Percentiles rank a stretch among this genome's conserved stretches.
Evolutionary conservation across 1,140 invertebrate genomes (phyloP).

Genomic region (Theocolax elegans): DNA sequence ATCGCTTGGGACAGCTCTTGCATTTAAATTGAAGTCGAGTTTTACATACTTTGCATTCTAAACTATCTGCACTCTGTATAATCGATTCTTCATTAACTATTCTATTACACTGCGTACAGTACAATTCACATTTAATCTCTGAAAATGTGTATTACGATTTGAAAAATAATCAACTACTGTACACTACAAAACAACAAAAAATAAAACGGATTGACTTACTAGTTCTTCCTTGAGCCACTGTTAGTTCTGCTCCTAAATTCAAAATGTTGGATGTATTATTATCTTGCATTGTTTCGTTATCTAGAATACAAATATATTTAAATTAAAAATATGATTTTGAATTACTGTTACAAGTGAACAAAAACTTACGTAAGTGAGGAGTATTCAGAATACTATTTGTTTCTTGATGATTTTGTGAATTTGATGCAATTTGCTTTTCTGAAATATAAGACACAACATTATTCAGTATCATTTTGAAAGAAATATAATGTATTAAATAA

Average conservation of each 20-base stretch:
- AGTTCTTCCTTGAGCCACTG: slow-evolving; percentile 39
- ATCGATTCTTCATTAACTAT: slow-evolving; percentile 39
- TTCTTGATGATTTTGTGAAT: slow-evolving; percentile 21
- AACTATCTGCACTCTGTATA: slow-evolving; percentile 37
- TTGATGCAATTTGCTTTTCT: slow-evolving; percentile 33
- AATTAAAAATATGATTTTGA: no score
- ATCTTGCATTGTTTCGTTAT: slow-evolving; percentile 27
- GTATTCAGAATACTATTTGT: slow-evolving; percentile 18
- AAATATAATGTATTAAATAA: not conserved
- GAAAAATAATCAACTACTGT: not conserved
- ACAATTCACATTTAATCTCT: slow-evolving; percentile 42
- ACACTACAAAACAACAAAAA: no score
- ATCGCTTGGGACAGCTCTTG: slow-evolving; percentile 36
- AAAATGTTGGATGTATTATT: slow-evolving; percentile 28
- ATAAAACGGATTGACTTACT: slow-evolving; percentile 21
- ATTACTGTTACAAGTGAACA: no score
- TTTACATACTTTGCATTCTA: slow-evolving; percentile 38
- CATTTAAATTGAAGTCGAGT: slow-evolving; percentile 39
- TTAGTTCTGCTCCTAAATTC: slow-evolving; percentile 37
- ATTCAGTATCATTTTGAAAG: no score
- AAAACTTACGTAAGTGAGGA: slow-evolving; percentile 10
- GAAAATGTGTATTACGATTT: not conserved
- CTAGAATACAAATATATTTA: slow-evolving; percentile 15
- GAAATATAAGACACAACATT: no score
- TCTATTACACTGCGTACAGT: slow-evolving; percentile 35